A percentile compares a stretch with the other conserved stretches of the same genome.
Evolutionary conservation across 2,113 vertebrate species (phyloP).

Genomic region (Heliornis fulica): DNA sequence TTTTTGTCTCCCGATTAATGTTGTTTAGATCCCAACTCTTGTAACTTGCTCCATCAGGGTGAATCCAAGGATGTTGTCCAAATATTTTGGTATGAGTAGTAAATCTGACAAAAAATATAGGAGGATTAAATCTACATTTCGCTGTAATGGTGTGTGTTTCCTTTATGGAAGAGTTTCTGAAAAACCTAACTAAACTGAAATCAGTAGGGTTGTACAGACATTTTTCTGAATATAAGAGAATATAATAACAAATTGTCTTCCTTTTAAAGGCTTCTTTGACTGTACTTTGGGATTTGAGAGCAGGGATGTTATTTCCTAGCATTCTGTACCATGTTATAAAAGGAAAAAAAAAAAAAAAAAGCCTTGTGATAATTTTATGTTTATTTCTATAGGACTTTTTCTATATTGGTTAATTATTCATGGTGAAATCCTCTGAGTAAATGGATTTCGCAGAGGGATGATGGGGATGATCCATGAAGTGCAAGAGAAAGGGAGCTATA

Average conservation of each 20-base stretch:
- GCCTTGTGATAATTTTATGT: neutral
- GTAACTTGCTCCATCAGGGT: neutral
- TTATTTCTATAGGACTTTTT: slow-evolving; percentile 40
- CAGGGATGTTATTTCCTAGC: neutral
- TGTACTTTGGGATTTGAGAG: neutral
- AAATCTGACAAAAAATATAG: neutral
- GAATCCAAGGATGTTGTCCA: neutral
- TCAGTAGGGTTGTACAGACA: neutral
- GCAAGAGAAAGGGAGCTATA: neutral
- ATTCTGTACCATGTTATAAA: neutral
- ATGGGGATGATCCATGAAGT: slow-evolving; percentile 38
- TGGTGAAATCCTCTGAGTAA: slow-evolving; percentile 53
- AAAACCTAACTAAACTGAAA: neutral
- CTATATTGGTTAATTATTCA: slow-evolving; percentile 61
- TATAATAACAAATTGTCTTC: neutral
- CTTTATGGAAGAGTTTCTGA: neutral
- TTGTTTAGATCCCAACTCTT: neutral
- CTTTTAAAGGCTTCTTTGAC: neutral
- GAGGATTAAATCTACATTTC: neutral
- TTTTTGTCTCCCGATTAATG: neutral
- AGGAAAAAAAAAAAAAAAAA: neutral
- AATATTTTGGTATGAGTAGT: neutral
- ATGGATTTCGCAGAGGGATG: slow-evolving; percentile 30
- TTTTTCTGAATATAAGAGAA: neutral
- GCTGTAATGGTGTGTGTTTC: neutral